phyloP scores from a whole-genome alignment of 2,888 invertebrate genomes.

The Apamea anceps region DNA sequence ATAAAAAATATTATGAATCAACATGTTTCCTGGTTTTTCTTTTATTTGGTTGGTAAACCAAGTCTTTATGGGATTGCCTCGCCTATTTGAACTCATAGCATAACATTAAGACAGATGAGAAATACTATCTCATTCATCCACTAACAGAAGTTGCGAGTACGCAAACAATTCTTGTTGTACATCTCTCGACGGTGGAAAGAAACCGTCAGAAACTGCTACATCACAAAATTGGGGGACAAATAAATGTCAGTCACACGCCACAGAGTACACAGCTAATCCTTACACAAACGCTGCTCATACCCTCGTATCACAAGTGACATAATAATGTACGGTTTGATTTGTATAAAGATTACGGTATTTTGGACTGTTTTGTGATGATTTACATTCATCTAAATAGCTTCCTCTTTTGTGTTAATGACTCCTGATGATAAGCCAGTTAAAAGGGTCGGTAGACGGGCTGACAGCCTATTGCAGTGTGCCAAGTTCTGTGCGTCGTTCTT shows the following conservation, averaged over 20 bases:
- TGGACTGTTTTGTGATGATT: slow-evolving; percentile 15
- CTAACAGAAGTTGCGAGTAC: not conserved
- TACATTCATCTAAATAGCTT: not conserved
- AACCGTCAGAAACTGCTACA: slow-evolving; percentile 11
- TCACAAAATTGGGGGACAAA: slow-evolving; percentile 38
- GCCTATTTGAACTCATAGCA: not conserved
- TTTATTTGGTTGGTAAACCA: not conserved
- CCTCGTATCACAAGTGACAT: slow-evolving; percentile 51
- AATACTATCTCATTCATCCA: slow-evolving; percentile 25
- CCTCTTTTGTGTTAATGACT: not conserved
- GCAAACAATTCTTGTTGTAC: slow-evolving; percentile 7
- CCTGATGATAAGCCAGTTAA: not conserved
- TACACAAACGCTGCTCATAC: slow-evolving; percentile 50
- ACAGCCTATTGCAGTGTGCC: not conserved
- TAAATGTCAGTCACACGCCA: slow-evolving; percentile 54
- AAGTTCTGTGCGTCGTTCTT: not conserved
- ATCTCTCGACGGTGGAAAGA: slow-evolving; percentile 33
- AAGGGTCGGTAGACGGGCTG: not conserved
- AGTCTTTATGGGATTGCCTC: not conserved
- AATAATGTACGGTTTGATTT: slow-evolving; percentile 52
- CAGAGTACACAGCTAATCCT: slow-evolving; percentile 35
- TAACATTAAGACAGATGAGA: not conserved
- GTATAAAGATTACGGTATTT: slow-evolving; percentile 48
- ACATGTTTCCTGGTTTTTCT: not conserved
- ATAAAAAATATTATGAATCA: slow-evolving; percentile 7